Conservation (phyloP, 2,113 vertebrate species). For the Sinocyclocheilus anshuiensis region DNA sequence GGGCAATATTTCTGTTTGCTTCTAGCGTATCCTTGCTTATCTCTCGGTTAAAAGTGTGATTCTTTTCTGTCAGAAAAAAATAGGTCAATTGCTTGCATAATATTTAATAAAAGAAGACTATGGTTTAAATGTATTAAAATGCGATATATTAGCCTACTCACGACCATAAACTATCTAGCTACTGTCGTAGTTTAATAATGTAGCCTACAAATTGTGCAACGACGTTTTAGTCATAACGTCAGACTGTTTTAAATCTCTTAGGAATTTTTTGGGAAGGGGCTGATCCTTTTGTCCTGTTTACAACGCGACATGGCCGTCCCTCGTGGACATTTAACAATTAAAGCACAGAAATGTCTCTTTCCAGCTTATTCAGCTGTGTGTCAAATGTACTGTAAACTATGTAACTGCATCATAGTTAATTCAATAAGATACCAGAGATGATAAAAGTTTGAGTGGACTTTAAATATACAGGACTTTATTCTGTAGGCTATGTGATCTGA, state of each 20-base stretch:
- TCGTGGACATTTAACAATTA: not conserved
- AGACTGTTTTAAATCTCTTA: not conserved
- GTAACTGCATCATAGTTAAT: not conserved
- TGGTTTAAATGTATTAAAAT: not conserved
- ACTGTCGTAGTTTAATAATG: not conserved
- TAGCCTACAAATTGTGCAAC: not conserved
- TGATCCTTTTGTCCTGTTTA: conserved; percentile 31
- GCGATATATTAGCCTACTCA: not conserved
- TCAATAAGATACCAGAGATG: not conserved
- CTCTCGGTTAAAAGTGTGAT: not conserved
- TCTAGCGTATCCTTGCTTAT: not conserved
- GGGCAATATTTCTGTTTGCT: not conserved
- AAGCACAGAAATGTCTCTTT: not conserved
- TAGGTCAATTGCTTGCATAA: not conserved
- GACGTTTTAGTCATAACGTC: not conserved
- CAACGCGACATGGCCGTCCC: not conserved
- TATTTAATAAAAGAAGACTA: not conserved
- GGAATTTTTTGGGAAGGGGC: not conserved
- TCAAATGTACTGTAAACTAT: not conserved
- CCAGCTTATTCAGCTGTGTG: not conserved
- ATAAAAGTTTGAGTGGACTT: conserved; percentile 3
- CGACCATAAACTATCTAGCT: no score
- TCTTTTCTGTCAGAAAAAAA: not conserved
- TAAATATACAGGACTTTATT: not conserved
- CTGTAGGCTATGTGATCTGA: conserved; percentile 1